A percentile compares a stretch with the other conserved stretches of the same genome.
Conservation (phyloP, 2,888 invertebrate genomes). For the Coenonympha arcania region DNA sequence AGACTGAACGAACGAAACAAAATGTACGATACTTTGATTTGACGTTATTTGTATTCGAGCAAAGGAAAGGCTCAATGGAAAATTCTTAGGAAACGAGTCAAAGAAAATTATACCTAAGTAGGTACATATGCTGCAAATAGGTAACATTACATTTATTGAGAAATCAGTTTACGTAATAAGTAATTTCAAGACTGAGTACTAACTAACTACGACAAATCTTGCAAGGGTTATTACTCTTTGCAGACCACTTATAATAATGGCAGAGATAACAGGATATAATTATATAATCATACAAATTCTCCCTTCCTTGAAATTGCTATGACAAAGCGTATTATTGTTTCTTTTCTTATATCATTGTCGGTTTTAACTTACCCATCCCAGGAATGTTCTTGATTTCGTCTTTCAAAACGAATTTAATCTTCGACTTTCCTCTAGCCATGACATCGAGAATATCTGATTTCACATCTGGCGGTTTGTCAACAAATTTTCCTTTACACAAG, state of each 20-base stretch:
- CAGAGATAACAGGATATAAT: neutral
- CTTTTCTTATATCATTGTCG: neutral
- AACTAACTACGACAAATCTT: neutral
- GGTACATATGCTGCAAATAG: too few relatives aligned
- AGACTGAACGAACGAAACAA: too few relatives aligned
- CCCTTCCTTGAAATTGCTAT: neutral
- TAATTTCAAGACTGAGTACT: neutral
- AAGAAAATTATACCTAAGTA: too few relatives aligned
- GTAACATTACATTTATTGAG: too few relatives aligned
- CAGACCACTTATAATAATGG: neutral
- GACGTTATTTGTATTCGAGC: too few relatives aligned
- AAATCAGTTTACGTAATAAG: too few relatives aligned
- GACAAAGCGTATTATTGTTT: neutral
- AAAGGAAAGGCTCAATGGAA: too few relatives aligned
- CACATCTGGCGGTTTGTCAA: slow-evolving; percentile 2
- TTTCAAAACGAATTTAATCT: slow-evolving; percentile 88
- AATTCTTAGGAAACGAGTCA: too few relatives aligned
- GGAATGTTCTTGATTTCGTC: slow-evolving; percentile 86
- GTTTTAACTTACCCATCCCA: slow-evolving; percentile 79
- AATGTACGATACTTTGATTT: too few relatives aligned
- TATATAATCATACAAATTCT: neutral
- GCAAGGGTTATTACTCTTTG: too few relatives aligned
- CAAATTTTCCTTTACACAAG: slow-evolving; percentile 37
- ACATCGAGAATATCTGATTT: slow-evolving; percentile 36
- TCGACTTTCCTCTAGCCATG: slow-evolving; percentile 60